These are phyloP conservation scores for Euzophera pinguis DNA, from an alignment of 2,888 invertebrate genomes.

Conservation along the genomic window DNA sequence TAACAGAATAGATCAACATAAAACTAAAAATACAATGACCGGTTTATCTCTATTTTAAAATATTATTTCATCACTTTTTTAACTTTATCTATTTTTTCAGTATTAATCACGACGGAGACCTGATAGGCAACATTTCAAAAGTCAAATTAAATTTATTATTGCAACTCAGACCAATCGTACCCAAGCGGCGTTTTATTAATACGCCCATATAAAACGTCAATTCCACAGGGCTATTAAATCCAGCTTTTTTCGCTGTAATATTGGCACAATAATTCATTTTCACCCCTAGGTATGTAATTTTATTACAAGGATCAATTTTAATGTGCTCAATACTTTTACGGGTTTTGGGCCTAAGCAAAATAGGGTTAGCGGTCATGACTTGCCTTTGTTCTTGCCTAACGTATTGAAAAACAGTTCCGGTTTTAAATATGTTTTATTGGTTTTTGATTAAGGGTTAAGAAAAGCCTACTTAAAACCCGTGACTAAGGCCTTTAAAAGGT, in stretches of 20 bases:
- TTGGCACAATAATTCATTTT: constrained; percentile 61
- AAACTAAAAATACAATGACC: too few species aligned
- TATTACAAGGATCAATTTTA: constrained; percentile 68
- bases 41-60: too few species aligned
- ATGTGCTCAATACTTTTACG: constrained; percentile 69
- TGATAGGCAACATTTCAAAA: not conserved
- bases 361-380: constrained; percentile 50
- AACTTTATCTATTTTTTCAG: too few species aligned
- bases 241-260: constrained; percentile 40
- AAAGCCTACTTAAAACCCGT: not conserved
- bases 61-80: too few species aligned
- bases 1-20: too few species aligned
- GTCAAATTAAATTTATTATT: not conserved
- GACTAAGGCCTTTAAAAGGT: too few species aligned
- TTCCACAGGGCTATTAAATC: constrained; percentile 34
- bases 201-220: constrained; percentile 23
- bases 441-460: constrained; percentile 11
- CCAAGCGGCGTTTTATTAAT: constrained; percentile 12
- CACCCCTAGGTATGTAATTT: constrained; percentile 60
- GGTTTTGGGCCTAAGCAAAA: constrained; percentile 61
- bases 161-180: constrained; percentile 1
- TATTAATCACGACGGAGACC: too few species aligned
- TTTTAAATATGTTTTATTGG: constrained; percentile 22
- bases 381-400: constrained; percentile 40
- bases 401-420: constrained; percentile 21